These are phyloP conservation scores for Microtus montanus DNA, from an alignment of 2,113 vertebrate genomes.

Conservation along the genomic window DNA sequence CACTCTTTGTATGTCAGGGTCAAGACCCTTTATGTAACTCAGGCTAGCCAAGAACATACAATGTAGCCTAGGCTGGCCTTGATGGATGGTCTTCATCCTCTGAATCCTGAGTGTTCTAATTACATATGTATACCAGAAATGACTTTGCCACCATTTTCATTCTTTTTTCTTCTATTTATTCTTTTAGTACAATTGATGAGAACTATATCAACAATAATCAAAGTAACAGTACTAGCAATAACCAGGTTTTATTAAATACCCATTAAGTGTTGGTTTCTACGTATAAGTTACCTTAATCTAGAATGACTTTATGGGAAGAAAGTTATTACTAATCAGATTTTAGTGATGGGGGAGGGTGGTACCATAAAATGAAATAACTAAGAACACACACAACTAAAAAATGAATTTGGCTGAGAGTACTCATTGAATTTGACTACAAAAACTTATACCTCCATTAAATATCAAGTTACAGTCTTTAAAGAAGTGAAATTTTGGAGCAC, in stretches of 20 bases:
- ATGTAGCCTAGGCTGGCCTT: background rate
- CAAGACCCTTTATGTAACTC: background rate
- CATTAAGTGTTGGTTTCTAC: background rate
- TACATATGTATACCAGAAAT: background rate
- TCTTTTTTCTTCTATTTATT: background rate
- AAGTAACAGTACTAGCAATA: background rate
- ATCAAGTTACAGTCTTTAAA: conserved; percentile 14
- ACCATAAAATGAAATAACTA: background rate
- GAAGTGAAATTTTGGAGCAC: background rate
- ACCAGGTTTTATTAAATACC: background rate
- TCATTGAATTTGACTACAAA: background rate
- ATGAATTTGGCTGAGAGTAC: background rate
- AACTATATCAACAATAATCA: background rate
- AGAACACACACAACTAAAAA: background rate
- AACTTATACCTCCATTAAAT: background rate
- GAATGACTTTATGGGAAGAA: background rate
- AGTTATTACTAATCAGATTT: background rate
- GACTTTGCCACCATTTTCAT: background rate
- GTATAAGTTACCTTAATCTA: background rate
- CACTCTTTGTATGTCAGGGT: background rate
- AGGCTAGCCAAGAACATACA: background rate
- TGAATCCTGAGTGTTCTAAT: no score
- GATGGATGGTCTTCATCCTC: background rate
- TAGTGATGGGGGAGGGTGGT: background rate
- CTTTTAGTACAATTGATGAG: background rate